Conservation (phyloP, 2,113 vertebrate genomes). For the Myocastor coypus region DNA sequence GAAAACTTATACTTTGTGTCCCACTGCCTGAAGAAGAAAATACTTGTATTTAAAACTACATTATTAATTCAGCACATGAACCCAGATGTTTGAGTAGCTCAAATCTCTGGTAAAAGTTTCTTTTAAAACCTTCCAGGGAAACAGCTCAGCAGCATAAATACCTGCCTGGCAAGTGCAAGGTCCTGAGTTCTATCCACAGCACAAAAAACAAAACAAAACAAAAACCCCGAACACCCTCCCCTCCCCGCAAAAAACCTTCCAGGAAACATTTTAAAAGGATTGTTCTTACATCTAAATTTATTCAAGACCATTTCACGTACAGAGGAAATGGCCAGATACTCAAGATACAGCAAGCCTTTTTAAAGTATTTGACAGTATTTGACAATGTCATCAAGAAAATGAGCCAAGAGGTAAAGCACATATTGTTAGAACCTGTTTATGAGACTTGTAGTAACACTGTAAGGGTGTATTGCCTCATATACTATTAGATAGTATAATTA, state of each 20-base stretch:
- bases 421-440: constrained; percentile 52
- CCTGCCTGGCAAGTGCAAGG: too few relatives aligned
- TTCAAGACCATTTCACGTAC: constrained; percentile 14
- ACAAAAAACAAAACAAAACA: too few relatives aligned
- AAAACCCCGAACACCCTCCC: too few relatives aligned
- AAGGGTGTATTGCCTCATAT: constrained; percentile 47
- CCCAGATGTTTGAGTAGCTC: constrained; percentile 34
- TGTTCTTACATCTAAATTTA: constrained; percentile 55
- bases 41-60: constrained; percentile 40
- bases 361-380: constrained; percentile 49
- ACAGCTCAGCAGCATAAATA: too few relatives aligned
- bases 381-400: constrained; percentile 57
- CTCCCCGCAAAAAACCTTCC: not conserved
- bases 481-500: constrained; percentile 38
- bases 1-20: constrained; percentile 15
- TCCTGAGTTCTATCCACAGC: too few relatives aligned
- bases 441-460: constrained; percentile 55
- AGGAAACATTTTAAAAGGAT: constrained; percentile 38
- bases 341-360: not conserved
- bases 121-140: constrained; percentile 50
- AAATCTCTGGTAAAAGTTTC: constrained; percentile 50
- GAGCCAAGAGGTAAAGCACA: constrained; percentile 10
- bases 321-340: constrained; percentile 7
- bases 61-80: constrained; percentile 48
- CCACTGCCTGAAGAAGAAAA: not conserved